Evolutionary conservation across 2,797 vertebrate genomes (phyloP).

Genomic region (Anniella stebbinsi): DNA sequence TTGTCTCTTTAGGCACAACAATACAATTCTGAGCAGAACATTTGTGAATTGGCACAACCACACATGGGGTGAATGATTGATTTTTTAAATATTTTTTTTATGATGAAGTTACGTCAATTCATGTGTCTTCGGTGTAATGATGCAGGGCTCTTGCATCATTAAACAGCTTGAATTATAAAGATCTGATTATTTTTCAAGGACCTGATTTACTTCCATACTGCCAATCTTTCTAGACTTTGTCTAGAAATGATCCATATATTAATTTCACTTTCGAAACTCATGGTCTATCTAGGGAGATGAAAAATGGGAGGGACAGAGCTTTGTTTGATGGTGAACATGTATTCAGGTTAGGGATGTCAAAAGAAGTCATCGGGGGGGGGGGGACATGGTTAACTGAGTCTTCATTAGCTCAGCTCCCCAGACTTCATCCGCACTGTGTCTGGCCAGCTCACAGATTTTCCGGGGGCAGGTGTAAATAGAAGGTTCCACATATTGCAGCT

Average conservation of each 20-base stretch:
- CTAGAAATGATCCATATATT: background rate
- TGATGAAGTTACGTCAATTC: background rate
- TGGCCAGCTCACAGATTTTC: too few relatives aligned
- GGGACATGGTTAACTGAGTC: too few relatives aligned
- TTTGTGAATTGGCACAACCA: background rate
- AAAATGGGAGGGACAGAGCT: background rate
- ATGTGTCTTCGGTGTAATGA: constrained; percentile 8
- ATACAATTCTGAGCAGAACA: background rate
- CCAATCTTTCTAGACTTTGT: constrained; percentile 19
- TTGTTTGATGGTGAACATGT: background rate
- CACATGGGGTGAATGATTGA: background rate
- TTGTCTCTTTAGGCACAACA: background rate
- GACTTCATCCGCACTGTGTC: too few relatives aligned
- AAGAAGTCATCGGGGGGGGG: too few relatives aligned
- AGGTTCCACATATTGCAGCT: too few relatives aligned
- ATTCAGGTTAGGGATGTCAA: background rate
- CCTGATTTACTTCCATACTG: background rate
- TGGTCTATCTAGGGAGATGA: background rate
- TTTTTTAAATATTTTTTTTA: background rate
- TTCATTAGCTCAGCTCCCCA: too few relatives aligned
- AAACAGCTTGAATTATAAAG: constrained; percentile 24
- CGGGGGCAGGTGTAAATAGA: too few relatives aligned
- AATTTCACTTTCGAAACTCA: background rate
- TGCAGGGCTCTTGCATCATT: constrained; percentile 15
- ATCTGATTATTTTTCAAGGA: background rate